These are phyloP conservation scores for Lucilia cuprina DNA, from an alignment of 1,140 invertebrate species.

Conservation along the genomic window DNA sequence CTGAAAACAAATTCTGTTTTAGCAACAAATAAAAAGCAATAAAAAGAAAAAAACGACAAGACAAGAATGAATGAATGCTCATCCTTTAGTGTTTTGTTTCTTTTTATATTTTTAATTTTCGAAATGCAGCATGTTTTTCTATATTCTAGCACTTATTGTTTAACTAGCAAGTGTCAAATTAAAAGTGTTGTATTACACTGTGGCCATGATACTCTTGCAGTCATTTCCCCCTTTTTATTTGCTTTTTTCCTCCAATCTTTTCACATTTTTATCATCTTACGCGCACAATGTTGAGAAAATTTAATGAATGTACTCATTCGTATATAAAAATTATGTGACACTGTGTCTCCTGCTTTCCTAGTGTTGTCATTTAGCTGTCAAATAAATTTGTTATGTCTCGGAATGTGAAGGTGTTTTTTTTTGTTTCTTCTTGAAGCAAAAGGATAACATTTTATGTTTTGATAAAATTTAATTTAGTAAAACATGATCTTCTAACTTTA, in stretches of 20 bases:
- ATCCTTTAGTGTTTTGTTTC: background rate
- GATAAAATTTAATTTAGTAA: too few species aligned
- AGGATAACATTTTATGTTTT: too few species aligned
- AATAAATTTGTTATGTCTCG: background rate
- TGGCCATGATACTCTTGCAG: background rate
- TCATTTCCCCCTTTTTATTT: background rate
- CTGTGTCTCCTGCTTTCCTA: background rate
- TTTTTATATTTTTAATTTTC: background rate
- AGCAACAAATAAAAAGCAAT: background rate
- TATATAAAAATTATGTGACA: conserved; percentile 1
- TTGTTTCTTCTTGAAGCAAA: too few species aligned
- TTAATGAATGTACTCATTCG: background rate
- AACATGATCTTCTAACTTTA: too few species aligned
- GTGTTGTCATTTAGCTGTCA: background rate
- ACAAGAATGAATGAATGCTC: background rate
- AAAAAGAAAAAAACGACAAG: background rate
- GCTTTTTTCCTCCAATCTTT: background rate
- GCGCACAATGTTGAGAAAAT: background rate
- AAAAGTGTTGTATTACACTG: conserved; percentile 5
- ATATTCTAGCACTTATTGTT: background rate
- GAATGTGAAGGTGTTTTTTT: background rate
- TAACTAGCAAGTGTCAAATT: conserved; percentile 15
- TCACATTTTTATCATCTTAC: background rate
- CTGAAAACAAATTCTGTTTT: background rate
- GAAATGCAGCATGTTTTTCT: background rate